Evolutionary conservation across 2,888 invertebrate genomes (phyloP).

Genomic region (Drosophila neonasuta): DNA sequence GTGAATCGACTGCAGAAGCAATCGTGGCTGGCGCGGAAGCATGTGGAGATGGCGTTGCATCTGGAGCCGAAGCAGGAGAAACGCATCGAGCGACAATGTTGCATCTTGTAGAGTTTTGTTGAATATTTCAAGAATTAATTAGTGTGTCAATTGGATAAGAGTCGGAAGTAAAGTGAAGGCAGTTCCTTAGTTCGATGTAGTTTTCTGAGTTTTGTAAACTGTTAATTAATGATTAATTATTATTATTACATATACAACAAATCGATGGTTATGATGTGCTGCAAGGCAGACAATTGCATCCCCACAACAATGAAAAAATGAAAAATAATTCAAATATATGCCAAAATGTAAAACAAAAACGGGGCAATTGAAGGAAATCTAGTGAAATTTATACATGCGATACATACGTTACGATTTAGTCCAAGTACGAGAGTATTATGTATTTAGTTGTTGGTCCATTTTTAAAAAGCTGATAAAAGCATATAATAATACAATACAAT

Average conservation of each 20-base stretch:
- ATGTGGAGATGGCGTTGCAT: slow-evolving; percentile 81
- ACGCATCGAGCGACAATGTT: slow-evolving; percentile 78
- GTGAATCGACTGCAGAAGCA: slow-evolving; percentile 84
- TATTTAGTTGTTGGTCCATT: slow-evolving; percentile 79
- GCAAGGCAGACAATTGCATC: slow-evolving; percentile 13
- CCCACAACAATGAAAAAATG: background rate
- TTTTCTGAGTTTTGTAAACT: slow-evolving; percentile 46
- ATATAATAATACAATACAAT: slow-evolving; percentile 41
- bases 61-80: slow-evolving; percentile 80
- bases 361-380: slow-evolving; percentile 22
- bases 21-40: slow-evolving; percentile 81
- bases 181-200: slow-evolving; percentile 67
- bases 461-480: slow-evolving; percentile 54
- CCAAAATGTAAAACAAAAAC: background rate
- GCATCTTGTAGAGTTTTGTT: slow-evolving; percentile 72
- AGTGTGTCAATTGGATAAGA: slow-evolving; percentile 44
- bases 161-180: slow-evolving; percentile 7
- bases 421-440: slow-evolving; percentile 69
- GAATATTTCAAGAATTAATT: slow-evolving; percentile 33
- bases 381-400: slow-evolving; percentile 50
- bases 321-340: slow-evolving; percentile 2
- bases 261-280: slow-evolving; percentile 7
- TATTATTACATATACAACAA: slow-evolving; percentile 12
- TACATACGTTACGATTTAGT: slow-evolving; percentile 36
- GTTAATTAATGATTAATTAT: slow-evolving; percentile 61